Evolutionary conservation across 2,113 vertebrate species (phyloP), one percentile per base, ranked within the genome.

Genomic region (Lipophrys pholis): DNA sequence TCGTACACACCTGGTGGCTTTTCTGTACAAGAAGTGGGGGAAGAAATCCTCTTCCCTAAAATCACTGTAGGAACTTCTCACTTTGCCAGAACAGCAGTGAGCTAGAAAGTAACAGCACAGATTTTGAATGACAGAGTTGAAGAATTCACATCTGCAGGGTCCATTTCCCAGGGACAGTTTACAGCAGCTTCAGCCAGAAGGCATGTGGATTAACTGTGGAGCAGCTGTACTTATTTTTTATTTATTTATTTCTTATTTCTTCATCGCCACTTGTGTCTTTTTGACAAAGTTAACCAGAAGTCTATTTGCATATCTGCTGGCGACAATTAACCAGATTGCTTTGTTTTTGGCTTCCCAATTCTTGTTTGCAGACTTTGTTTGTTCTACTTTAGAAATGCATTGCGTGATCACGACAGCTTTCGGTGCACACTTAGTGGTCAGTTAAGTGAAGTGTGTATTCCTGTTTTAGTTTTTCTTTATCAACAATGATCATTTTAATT

Each of bases 61-160:
- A 60, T 61, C 15, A 57, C 21, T 53, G 6, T 46, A 64, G 35
- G 35, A 54, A 54, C 16, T 54, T 30, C 21, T 30, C 21, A 17
- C 42, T 69, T 59, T 45, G 35, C 43, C 48, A 46, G 17, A 35
- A 64, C 59, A n/a, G 68, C 45, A 75, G n/a, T 70, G n/a, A 73
- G 52, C 38, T 48, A 54, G 49, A 77, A 45, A 50, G 16, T 21
- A 39, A 56, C 59, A 36, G 64, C 49, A 61, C 12, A 30, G 46
- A 66, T 45, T 62, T 69, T 69, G 50, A 53, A 76, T 17, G 64
- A 73, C 59, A 14, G 35, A 50, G 59, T 17, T 64, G 50, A 73
- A 82, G 65, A 77, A 57, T 74, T 74, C 61, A 81, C 64, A 82
- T 82, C 82, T 84, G 78, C 59, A 55, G 55, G 0, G 17, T 59